Evolutionary conservation across 2,797 vertebrate genomes (phyloP), one percentile per base, ranked within the genome.

Genomic region (Sphenopsis melanotis): DNA sequence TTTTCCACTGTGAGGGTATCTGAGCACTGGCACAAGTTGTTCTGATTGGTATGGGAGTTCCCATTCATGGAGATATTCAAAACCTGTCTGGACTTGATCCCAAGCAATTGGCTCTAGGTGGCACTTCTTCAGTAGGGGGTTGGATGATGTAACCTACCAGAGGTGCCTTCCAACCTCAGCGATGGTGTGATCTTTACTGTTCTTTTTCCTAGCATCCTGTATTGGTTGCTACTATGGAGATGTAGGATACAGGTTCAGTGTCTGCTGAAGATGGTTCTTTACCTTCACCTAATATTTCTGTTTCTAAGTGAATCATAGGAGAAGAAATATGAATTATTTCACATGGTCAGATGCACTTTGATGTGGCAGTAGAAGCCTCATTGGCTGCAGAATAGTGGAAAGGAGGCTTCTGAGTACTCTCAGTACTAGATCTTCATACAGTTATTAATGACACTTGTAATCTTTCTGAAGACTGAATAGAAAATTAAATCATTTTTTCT

Each of bases 111-210:
- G 11, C 9, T 57, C 6, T 37, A 24, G 52, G 16, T 64, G 44
- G 4, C 44, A 10, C 7, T 44, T 71, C 12, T 36, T 64, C 13
- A 24, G 6, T 14, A 12, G 19, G 3, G 22, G 2, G 0, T 3
- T 72, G 44, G 44, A 72, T 19, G 27, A 65, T 13, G 13, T 17
- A n/a, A 39, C 24, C 5, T 34, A 24, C 14, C 24, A 44, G n/a
- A 59, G 29, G 6, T 30, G 11, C 8, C 29, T 59, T 50, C 52
- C 21, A 44, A 61, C 15, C 26, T 85, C 53, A 50, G 3, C 17
- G 6, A 3, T 47, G 4, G 5, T 65, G 0, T 44, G 15, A 37
- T 50, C n/a, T 42, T 39, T 78, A 37, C 12, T 41, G 6, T 29
- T 71, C 19, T 53, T 32, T 85, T 57, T 46, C 29, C 24, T 59